A percentile compares a stretch with the other conserved stretches of the same genome.
Conservation (phyloP, 2,797 vertebrate genomes). For the Miichthys miiuy region DNA sequence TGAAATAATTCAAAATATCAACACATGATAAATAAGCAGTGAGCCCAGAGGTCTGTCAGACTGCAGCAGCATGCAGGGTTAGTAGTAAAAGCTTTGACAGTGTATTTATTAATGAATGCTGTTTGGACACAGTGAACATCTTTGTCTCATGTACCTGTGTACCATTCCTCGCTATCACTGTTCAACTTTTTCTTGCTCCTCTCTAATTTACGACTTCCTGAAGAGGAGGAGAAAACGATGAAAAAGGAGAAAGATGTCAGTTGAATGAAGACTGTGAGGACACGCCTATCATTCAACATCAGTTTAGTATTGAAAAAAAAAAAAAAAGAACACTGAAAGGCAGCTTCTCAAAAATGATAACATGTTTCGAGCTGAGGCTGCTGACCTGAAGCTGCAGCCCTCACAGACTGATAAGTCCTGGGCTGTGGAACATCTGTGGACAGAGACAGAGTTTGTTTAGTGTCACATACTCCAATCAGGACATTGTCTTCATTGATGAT, state of each 20-base stretch:
- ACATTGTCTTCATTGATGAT: too few species aligned
- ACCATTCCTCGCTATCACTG: slow-evolving; percentile 75
- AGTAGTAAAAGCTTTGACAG: background rate
- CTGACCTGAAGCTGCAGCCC: slow-evolving; percentile 44
- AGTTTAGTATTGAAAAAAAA: background rate
- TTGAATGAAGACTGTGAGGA: background rate
- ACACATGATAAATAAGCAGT: background rate
- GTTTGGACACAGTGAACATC: background rate
- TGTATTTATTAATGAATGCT: background rate
- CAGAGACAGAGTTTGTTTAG: background rate
- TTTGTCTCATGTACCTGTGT: slow-evolving; percentile 48
- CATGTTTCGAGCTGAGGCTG: background rate
- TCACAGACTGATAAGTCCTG: slow-evolving; percentile 4
- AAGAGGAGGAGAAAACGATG: slow-evolving; percentile 5
- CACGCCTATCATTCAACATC: background rate
- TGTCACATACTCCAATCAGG: background rate
- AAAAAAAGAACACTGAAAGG: background rate
- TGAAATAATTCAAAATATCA: background rate
- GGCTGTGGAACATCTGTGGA: slow-evolving; percentile 33
- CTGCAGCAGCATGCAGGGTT: background rate
- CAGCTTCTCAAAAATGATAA: background rate
- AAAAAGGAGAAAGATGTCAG: background rate
- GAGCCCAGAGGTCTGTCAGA: background rate
- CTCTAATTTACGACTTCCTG: slow-evolving; percentile 51
- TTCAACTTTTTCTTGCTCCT: slow-evolving; percentile 45